Evolutionary conservation across 2,888 invertebrate genomes (phyloP).

Genomic region (Galeruca laticollis): DNA sequence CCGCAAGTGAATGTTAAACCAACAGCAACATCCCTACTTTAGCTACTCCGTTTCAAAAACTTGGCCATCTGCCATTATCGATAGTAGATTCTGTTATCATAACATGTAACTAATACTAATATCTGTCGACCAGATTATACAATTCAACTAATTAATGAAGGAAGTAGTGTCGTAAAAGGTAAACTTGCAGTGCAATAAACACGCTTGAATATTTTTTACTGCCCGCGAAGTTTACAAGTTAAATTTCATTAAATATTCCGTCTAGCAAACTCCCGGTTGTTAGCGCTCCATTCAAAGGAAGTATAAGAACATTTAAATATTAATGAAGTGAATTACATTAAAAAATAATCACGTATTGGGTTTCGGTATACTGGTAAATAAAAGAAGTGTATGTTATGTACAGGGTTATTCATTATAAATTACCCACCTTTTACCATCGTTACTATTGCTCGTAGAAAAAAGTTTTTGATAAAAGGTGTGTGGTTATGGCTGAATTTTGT

Average conservation of each 20-base stretch:
- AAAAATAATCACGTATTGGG: constrained; percentile 28
- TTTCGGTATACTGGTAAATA: constrained; percentile 32
- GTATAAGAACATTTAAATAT: constrained; percentile 16
- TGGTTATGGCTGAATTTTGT: too few relatives aligned
- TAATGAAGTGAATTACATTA: constrained; percentile 12
- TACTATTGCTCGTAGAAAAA: too few relatives aligned
- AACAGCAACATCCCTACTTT: too few relatives aligned
- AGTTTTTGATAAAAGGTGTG: too few relatives aligned
- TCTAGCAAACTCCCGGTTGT: constrained; percentile 1
- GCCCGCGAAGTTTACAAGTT: constrained; percentile 2
- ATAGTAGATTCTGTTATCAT: too few relatives aligned
- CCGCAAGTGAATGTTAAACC: too few relatives aligned
- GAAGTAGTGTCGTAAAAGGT: neutral
- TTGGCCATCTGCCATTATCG: too few relatives aligned
- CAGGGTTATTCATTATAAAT: too few relatives aligned
- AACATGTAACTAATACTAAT: too few relatives aligned
- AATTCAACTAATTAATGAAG: neutral
- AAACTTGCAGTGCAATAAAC: neutral
- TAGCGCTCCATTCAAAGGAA: constrained; percentile 8
- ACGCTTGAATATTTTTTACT: constrained; percentile 1
- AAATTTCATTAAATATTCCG: constrained; percentile 7
- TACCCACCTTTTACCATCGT: too few relatives aligned
- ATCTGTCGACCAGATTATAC: neutral
- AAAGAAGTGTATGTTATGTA: constrained; percentile 17
- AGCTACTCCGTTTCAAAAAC: too few relatives aligned